A percentile compares a stretch with the other conserved stretches of the same genome.
Conservation (phyloP, 2,113 vertebrate species). For the Takifugu bimaculatus region DNA sequence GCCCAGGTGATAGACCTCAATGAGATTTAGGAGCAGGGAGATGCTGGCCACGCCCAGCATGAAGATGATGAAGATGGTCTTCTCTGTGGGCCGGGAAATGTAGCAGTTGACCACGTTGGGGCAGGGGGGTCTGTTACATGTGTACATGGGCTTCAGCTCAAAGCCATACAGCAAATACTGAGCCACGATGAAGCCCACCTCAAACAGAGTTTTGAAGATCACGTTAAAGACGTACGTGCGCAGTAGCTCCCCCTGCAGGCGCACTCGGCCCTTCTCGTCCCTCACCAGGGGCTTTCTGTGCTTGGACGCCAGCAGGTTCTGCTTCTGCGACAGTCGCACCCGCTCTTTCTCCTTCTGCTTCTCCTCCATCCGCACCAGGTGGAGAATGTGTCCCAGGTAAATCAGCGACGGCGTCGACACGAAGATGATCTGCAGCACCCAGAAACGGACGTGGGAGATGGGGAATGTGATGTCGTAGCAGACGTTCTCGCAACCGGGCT, state of each 20-base stretch:
- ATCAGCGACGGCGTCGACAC: slow-evolving; percentile 84
- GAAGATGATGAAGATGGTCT: slow-evolving; percentile 86
- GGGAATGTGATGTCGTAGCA: slow-evolving; percentile 87
- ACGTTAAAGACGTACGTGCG: slow-evolving; percentile 83
- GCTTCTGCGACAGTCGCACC: slow-evolving; percentile 27
- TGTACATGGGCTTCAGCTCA: slow-evolving; percentile 82
- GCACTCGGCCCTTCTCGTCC: slow-evolving; percentile 67
- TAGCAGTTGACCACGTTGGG: slow-evolving; percentile 84
- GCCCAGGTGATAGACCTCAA: slow-evolving; percentile 82
- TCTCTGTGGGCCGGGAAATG: slow-evolving; percentile 85
- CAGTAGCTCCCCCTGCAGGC: slow-evolving; percentile 76
- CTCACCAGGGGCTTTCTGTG: slow-evolving; percentile 44
- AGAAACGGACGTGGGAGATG: slow-evolving; percentile 87
- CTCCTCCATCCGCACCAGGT: slow-evolving; percentile 80
- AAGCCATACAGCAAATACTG: slow-evolving; percentile 83
- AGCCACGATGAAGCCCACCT: slow-evolving; percentile 82
- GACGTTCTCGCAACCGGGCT: slow-evolving; percentile 84
- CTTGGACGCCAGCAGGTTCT: slow-evolving; percentile 41
- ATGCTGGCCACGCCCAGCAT: slow-evolving; percentile 82
- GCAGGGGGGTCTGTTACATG: slow-evolving; percentile 78
- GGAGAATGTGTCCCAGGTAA: slow-evolving; percentile 85
- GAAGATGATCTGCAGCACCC: slow-evolving; percentile 90
- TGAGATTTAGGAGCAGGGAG: slow-evolving; percentile 81
- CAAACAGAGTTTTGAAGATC: slow-evolving; percentile 82
- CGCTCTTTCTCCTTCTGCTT: slow-evolving; percentile 66